Evolutionary conservation across 2,113 vertebrate species (phyloP), one percentile per base, ranked within the genome.

Genomic region (Semicossyphus pulcher): DNA sequence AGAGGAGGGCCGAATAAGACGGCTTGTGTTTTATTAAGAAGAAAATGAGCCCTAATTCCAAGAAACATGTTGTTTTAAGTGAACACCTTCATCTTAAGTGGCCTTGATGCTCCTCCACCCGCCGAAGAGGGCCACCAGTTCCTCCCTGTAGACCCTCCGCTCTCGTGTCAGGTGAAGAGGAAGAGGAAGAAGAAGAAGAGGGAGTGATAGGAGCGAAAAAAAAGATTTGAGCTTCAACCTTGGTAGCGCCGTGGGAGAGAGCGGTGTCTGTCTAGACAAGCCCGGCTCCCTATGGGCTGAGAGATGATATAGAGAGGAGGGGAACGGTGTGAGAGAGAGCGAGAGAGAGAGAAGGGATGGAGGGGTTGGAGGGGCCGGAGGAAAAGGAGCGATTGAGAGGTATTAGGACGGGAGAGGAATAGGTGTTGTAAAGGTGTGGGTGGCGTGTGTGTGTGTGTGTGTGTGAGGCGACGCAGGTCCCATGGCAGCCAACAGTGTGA

Each of bases 161-260:
- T 78, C 57, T 62, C 69, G 57, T 58, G 20, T 42, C 25, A 44
- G 23, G 4, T 52, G 51, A 56, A 44, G 42, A 59, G 26, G 61
- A 25, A 56, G 71, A 23, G 16, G 31, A 56, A n/a, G 34, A 18
- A 7, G 58, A 25, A 37, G 31, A 37, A 6, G 36, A 58, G 56
- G 36, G 66, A 68, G 29, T 67, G 72, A 77, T 61, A 39, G 56
- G 37, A 66, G 49, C 8, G 29, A 69, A 67, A 70, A 72, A 63
- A 83, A 79, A 83, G 73, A 85, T 81, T 74, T 83, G 73, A 84
- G 88, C 73, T 80, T 90, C 86, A 89, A 91, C 91, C 91, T 89
- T 83, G 86, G 86, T 60, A 57, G 75, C 76, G 58, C 82, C 58
- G 45, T 83, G 91, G 87, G 88, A 90, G 82, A 88, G 80, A 76